These are phyloP conservation scores for Ips nitidus DNA, from an alignment of 1,140 invertebrate genomes.

Conservation along the genomic window DNA sequence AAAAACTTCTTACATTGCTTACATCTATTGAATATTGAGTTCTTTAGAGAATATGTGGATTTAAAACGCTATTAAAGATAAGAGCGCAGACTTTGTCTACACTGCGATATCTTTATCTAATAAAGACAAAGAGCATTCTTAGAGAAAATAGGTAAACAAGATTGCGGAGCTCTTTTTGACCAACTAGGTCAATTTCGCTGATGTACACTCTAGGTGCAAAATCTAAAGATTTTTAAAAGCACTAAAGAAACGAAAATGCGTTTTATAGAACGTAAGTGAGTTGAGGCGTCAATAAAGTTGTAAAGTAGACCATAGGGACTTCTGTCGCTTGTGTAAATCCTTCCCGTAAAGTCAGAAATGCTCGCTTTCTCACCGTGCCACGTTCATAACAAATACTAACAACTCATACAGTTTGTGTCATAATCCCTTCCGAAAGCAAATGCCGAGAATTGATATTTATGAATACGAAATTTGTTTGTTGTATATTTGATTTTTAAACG, in stretches of 20 bases:
- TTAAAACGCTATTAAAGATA: conserved; percentile 1
- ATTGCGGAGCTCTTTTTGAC: not conserved
- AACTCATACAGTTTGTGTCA: conserved; percentile 35
- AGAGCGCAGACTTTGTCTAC: not conserved
- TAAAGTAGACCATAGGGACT: conserved; percentile 48
- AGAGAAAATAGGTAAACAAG: conserved; percentile 1
- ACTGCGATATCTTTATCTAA: conserved; percentile 2
- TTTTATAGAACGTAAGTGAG: conserved; percentile 46
- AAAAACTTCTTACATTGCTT: not conserved
- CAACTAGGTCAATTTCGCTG: too few relatives aligned
- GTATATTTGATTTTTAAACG: not conserved
- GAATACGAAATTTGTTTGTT: conserved; percentile 26
- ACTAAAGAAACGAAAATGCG: conserved; percentile 45
- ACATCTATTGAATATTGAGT: not conserved
- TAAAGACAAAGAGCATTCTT: not conserved
- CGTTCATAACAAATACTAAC: conserved; percentile 38
- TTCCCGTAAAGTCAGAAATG: conserved; percentile 44
- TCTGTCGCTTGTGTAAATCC: conserved; percentile 46
- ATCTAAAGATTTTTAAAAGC: conserved; percentile 30
- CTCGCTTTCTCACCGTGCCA: conserved; percentile 34
- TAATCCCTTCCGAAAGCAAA: conserved; percentile 23
- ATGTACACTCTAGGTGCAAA: too few relatives aligned
- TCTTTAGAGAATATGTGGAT: not conserved
- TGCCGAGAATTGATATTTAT: conserved; percentile 31
- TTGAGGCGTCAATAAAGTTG: conserved; percentile 49